Conservation (phyloP, 1,140 invertebrate genomes). For the Antheraea pernyi region DNA sequence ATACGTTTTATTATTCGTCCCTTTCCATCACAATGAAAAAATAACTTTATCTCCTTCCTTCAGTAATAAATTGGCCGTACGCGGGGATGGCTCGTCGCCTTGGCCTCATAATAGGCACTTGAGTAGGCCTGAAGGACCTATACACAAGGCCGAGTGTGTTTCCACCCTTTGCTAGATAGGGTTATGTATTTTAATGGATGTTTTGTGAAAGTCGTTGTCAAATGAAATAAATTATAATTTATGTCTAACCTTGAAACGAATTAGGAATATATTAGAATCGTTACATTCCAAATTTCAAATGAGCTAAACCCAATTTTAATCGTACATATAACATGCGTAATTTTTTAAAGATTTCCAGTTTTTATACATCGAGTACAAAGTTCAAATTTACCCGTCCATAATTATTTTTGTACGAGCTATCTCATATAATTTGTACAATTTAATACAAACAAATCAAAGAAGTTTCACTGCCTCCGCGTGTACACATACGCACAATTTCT, state of each 20-base stretch:
- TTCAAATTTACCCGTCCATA: too few species aligned
- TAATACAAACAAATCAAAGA: too few species aligned
- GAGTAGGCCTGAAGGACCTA: not conserved
- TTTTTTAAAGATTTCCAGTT: too few species aligned
- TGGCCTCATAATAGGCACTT: not conserved
- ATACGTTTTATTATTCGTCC: not conserved
- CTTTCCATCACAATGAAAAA: not conserved
- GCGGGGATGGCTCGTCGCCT: not conserved
- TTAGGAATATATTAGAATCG: not conserved
- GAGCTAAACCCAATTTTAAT: too few species aligned
- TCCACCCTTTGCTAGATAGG: not conserved
- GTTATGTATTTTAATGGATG: not conserved
- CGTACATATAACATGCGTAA: not conserved
- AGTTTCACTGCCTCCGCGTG: too few species aligned
- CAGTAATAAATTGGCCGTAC: constrained; percentile 2
- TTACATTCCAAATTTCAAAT: too few species aligned
- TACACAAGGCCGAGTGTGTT: not conserved
- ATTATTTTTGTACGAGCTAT: too few species aligned
- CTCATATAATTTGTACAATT: too few species aligned
- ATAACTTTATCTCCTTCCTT: not conserved
- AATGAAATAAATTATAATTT: not conserved
- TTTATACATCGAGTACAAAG: too few species aligned
- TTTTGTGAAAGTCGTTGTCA: not conserved
- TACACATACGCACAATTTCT: too few species aligned
- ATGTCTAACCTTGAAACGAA: not conserved